These are phyloP conservation scores for Neotoma lepida DNA, from an alignment of 2,113 vertebrate genomes.

Conservation along the genomic window DNA sequence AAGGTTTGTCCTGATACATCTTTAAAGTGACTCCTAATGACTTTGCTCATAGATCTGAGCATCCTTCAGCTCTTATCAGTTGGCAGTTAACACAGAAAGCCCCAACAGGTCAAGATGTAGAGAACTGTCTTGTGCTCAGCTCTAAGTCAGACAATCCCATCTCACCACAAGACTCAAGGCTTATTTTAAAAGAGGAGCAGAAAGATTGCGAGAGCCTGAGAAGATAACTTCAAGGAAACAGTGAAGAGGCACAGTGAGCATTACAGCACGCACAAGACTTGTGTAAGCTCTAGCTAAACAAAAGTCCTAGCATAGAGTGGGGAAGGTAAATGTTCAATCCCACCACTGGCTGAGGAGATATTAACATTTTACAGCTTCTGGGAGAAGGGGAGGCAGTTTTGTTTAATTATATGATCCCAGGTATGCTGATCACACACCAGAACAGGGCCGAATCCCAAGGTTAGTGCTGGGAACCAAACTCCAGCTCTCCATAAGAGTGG, in stretches of 20 bases:
- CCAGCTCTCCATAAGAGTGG: background rate
- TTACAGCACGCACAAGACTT: background rate
- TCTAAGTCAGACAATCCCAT: background rate
- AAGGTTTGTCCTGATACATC: background rate
- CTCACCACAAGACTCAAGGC: background rate
- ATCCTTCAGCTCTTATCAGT: background rate
- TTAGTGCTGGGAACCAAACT: background rate
- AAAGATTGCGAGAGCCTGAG: background rate
- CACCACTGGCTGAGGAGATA: background rate
- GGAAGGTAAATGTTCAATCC: background rate
- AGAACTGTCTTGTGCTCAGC: background rate
- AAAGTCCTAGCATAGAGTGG: background rate
- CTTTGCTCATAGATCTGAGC: background rate
- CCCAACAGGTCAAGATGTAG: background rate
- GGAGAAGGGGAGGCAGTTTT: background rate
- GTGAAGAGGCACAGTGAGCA: background rate
- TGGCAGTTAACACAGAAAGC: background rate
- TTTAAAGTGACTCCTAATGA: background rate
- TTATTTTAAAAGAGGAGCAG: background rate
- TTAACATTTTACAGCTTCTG: background rate
- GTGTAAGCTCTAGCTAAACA: background rate
- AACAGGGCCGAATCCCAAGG: background rate
- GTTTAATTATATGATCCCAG: background rate
- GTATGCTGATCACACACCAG: background rate
- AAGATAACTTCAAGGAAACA: background rate